Percentiles rank a stretch among this genome's conserved stretches.
phyloP scores from a whole-genome alignment of 2,888 invertebrate genomes.

The Mycalesis mineus region DNA sequence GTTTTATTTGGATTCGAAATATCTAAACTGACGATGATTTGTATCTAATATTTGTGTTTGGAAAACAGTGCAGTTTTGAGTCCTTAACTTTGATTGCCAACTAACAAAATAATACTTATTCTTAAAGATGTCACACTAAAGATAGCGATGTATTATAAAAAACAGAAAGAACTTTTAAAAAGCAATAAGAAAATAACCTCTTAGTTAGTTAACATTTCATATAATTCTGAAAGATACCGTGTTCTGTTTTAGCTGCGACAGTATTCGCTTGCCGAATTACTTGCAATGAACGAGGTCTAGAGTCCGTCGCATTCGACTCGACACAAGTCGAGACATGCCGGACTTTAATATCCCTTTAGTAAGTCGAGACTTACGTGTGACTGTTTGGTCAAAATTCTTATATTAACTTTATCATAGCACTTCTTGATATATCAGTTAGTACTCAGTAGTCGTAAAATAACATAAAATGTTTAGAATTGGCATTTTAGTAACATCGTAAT shows the following conservation, averaged over 20 bases:
- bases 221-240: slow-evolving; percentile 35
- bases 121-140: neutral
- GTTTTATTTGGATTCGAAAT: neutral
- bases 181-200: neutral
- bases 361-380: slow-evolving; percentile 58
- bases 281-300: slow-evolving; percentile 67
- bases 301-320: slow-evolving; percentile 37
- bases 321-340: slow-evolving; percentile 41
- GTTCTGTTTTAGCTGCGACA: slow-evolving; percentile 75
- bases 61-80: neutral
- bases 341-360: slow-evolving; percentile 57
- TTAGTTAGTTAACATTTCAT: neutral
- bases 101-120: slow-evolving; percentile 7
- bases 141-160: neutral
- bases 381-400: slow-evolving; percentile 49
- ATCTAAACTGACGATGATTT: neutral
- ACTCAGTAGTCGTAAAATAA: slow-evolving; percentile 30
- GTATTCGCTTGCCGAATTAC: slow-evolving; percentile 72
- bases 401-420: slow-evolving; percentile 44
- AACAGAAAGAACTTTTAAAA: neutral
- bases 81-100: neutral
- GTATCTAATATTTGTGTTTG: neutral
- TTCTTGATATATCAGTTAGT: slow-evolving; percentile 17
- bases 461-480: slow-evolving; percentile 43
- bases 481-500: slow-evolving; percentile 39